phyloP scores from a whole-genome alignment of 1,140 invertebrate species.

The Drosophila eugracilis region DNA sequence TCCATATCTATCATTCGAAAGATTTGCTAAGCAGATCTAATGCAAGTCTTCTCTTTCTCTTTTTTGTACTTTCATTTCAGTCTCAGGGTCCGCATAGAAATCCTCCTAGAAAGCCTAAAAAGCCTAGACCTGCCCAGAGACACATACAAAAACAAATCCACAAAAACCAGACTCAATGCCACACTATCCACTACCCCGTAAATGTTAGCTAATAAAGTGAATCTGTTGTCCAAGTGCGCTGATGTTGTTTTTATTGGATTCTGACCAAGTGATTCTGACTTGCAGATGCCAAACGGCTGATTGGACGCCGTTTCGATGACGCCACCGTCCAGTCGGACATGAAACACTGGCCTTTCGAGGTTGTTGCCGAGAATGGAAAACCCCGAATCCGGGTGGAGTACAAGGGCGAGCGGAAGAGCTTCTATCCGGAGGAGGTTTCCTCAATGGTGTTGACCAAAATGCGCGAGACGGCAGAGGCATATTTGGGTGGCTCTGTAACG shows the following conservation, averaged over 20 bases:
- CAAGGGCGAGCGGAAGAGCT: conserved; percentile 95
- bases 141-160: conserved; percentile 18
- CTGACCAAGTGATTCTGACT: conserved; percentile 85
- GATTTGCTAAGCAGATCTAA: conserved; percentile 51
- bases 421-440: conserved; percentile 96
- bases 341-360: conserved; percentile 98
- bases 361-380: conserved; percentile 92
- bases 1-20: not conserved
- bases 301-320: conserved; percentile 97
- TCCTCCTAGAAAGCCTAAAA: conserved; percentile 48
- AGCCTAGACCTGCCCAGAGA: conserved; percentile 46
- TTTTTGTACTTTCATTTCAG: conserved; percentile 78
- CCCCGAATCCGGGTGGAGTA: conserved; percentile 94
- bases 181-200: conserved; percentile 10
- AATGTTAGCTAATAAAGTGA: conserved; percentile 57
- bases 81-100: conserved; percentile 66
- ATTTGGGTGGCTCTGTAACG: conserved; percentile 94
- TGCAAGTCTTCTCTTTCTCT: conserved; percentile 60
- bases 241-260: conserved; percentile 41
- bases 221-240: conserved; percentile 35
- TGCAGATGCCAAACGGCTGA: conserved; percentile 96
- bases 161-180: conserved; percentile 28
- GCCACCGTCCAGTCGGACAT: conserved; percentile 95
- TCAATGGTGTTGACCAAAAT: conserved; percentile 96
- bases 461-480: conserved; percentile 98